Evolutionary conservation across 2,797 vertebrate genomes (phyloP), one percentile per base, ranked within the genome.

Genomic region (Valencia hispanica): DNA sequence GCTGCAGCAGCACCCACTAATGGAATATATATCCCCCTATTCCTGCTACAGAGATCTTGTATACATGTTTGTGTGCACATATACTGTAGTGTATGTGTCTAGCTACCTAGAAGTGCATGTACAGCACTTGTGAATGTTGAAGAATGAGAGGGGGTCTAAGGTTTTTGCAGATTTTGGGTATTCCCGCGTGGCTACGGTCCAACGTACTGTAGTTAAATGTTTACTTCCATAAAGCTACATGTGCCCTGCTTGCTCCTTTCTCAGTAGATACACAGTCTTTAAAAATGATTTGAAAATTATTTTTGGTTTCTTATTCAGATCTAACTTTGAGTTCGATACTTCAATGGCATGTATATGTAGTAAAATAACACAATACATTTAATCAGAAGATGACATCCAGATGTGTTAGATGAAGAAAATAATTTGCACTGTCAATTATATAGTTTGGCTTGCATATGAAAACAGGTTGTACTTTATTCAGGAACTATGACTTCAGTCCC

Each of bases 1-100:
- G 82, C 86, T 82, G 82, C 75, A 79, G 75, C 79, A 82, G 75
- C 79, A 82, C 48, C 77, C 79, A 80, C 72, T 91, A 93, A 91
- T 94, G 87, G 86, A 91, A 91, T 86, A 85, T 79, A 85, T 86
- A 83, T 17, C 30, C 76, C 70, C 74, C 72, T 75, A 69, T 80
- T 68, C 48, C 57, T 63, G 22, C 32, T n/a, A 43, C 39, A 72
- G 36, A 70, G 51, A 65, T 36, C 74, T 34, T 76, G 36, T 79
- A 39, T 72, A 63, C 74, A 47, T 69, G 61, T 80, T 39, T 81
- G 36, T 59, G 72, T 75, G 34, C 72, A 55, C 48, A 70, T 22
- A 36, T 75, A 27, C 72, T 32, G 63, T 66, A 55, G 18, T 34
- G 48, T 59, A n/a, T 45, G 34, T 8, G 43, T 73, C 65, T 48